These are phyloP conservation scores for Ophioninae sp. DNA, from an alignment of 2,888 invertebrate species.

Conservation along the genomic window DNA sequence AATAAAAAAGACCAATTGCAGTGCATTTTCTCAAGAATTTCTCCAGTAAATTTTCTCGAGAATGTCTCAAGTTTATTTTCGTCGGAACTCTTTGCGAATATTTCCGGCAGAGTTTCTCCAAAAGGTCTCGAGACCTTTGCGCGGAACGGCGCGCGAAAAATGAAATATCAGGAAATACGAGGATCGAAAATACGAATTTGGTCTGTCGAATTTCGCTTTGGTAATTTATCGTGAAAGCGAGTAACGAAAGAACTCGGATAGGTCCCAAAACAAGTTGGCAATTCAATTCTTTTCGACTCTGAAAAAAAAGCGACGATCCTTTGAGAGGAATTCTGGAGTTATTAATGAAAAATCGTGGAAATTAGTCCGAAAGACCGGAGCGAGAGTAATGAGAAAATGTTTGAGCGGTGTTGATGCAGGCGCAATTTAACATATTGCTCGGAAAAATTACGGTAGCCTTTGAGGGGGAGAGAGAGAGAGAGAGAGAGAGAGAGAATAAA, in stretches of 20 bases:
- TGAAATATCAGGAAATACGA: too few species aligned
- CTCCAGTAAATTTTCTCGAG: too few species aligned
- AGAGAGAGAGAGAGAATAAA: conserved; percentile 7
- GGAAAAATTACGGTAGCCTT: conserved; percentile 15
- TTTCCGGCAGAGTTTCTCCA: too few species aligned
- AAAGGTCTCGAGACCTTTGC: too few species aligned
- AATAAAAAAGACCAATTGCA: too few species aligned
- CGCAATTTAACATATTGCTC: conserved; percentile 9
- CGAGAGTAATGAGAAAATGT: background rate
- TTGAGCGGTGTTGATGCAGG: background rate
- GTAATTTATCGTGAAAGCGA: background rate
- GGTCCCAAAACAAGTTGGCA: background rate
- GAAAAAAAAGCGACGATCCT: background rate
- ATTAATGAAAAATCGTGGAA: conserved; percentile 8
- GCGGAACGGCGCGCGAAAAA: too few species aligned
- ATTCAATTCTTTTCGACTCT: background rate
- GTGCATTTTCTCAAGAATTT: too few species aligned
- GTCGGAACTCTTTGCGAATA: too few species aligned
- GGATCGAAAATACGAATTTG: too few species aligned
- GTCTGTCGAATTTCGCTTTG: too few species aligned
- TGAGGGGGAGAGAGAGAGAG: background rate
- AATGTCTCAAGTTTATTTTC: too few species aligned
- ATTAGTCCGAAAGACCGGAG: background rate
- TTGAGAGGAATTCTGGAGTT: background rate
- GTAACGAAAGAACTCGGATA: background rate